Percentiles rank a stretch among this genome's conserved stretches.
These are phyloP conservation scores for Otus sunia DNA, from an alignment of 2,113 vertebrate genomes.

Conservation along the genomic window DNA sequence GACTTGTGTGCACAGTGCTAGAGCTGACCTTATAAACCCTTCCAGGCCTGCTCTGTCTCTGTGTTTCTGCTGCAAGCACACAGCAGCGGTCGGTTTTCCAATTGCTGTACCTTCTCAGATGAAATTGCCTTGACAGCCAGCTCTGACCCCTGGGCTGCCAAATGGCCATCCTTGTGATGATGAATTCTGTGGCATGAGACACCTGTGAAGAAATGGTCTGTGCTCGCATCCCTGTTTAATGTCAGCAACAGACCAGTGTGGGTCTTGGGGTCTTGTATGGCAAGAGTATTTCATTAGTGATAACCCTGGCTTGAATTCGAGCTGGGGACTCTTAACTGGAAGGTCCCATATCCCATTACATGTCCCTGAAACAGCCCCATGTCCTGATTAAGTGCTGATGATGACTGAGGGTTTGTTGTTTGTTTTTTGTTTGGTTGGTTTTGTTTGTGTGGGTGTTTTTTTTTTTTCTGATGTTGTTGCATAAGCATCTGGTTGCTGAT, in stretches of 20 bases:
- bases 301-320: slow-evolving; percentile 22
- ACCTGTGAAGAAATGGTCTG: background rate
- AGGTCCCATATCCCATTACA: background rate
- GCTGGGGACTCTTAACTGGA: background rate
- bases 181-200: background rate
- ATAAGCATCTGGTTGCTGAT: slow-evolving; percentile 30
- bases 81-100: background rate
- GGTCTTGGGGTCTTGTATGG: slow-evolving; percentile 1
- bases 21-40: background rate
- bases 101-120: background rate
- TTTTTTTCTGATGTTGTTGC: background rate
- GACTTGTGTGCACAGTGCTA: background rate
- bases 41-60: background rate
- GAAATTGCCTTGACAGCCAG: background rate
- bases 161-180: background rate
- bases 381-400: background rate
- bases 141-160: background rate
- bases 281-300: background rate
- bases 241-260: background rate
- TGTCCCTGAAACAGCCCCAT: background rate
- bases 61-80: background rate
- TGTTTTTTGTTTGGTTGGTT: too few relatives aligned
- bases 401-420: background rate
- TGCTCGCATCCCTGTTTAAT: background rate
- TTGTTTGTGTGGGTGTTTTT: background rate